Evolutionary conservation across 2,113 vertebrate species (phyloP).

Genomic region (Phrynosoma blainvillii): DNA sequence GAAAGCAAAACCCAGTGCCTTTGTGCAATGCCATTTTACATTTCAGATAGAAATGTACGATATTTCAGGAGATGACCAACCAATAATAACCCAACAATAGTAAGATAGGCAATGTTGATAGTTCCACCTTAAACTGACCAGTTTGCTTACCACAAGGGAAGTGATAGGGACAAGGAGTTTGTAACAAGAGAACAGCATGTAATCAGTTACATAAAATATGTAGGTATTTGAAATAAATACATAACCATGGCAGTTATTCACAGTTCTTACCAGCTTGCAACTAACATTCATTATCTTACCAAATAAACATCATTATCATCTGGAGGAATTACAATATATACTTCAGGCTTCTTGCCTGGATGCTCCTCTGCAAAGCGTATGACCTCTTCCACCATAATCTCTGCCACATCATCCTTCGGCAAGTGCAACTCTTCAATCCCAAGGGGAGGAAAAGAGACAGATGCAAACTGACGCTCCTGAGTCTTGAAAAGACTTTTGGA

Average conservation of each 20-base stretch:
- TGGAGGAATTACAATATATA: constrained; percentile 80
- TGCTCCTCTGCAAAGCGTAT: constrained; percentile 46
- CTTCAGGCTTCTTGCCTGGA: constrained; percentile 10
- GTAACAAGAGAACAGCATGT: background rate
- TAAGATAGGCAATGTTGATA: background rate
- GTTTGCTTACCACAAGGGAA: background rate
- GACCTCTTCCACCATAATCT: constrained; percentile 73
- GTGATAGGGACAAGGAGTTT: too few relatives aligned
- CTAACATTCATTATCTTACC: constrained; percentile 71
- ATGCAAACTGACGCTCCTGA: rapidly evolving
- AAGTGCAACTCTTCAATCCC: constrained; percentile 66
- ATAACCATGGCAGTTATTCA: background rate
- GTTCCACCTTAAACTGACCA: background rate
- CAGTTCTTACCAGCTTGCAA: background rate
- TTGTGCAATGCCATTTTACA: too few relatives aligned
- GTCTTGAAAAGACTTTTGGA: constrained; percentile 50
- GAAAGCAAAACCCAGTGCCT: too few relatives aligned
- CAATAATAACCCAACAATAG: background rate
- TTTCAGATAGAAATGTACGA: too few relatives aligned
- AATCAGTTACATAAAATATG: background rate
- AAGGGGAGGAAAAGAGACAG: constrained; percentile 84
- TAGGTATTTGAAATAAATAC: constrained; percentile 7
- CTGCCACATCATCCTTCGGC: constrained; percentile 31
- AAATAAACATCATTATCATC: constrained; percentile 18
- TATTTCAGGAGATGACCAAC: background rate